Conservation (phyloP, 2,797 vertebrate species). For the Chromobotia macracanthus region DNA sequence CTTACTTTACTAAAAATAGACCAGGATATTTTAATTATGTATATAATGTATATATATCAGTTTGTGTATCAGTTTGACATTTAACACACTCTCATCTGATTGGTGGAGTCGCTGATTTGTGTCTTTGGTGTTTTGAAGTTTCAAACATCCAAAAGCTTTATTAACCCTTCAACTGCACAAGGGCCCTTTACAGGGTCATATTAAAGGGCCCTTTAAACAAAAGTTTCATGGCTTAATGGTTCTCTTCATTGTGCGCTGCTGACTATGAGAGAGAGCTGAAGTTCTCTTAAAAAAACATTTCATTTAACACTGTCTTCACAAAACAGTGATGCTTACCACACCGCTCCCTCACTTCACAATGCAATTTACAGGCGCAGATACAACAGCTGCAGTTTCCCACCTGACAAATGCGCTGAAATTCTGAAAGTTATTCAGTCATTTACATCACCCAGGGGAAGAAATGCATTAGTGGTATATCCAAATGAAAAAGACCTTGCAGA, state of each 20-base stretch:
- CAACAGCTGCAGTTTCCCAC: constrained; percentile 7
- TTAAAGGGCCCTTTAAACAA: not conserved
- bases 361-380: constrained; percentile 27
- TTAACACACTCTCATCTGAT: constrained; percentile 22
- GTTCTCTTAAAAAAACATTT: constrained; percentile 25
- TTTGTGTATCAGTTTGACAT: not conserved
- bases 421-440: constrained; percentile 2
- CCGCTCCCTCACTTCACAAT: constrained; percentile 21
- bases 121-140: constrained; percentile 33
- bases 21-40: not conserved
- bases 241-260: not conserved
- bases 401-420: constrained; percentile 33
- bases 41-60: not conserved
- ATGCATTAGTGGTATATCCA: constrained; percentile 33
- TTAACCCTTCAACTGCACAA: not conserved
- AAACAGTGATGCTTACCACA: constrained; percentile 43
- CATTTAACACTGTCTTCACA: constrained; percentile 59
- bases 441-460: constrained; percentile 19
- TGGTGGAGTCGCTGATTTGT: constrained; percentile 22
- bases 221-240: constrained; percentile 8
- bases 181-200: not conserved
- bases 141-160: constrained; percentile 22
- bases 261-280: not conserved
- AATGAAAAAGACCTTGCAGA: not conserved
- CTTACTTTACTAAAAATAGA: constrained; percentile 22